A percentile compares a stretch with the other conserved stretches of the same genome.
phyloP scores from a whole-genome alignment of 1,140 invertebrate species.

The Camponotus vicinus region DNA sequence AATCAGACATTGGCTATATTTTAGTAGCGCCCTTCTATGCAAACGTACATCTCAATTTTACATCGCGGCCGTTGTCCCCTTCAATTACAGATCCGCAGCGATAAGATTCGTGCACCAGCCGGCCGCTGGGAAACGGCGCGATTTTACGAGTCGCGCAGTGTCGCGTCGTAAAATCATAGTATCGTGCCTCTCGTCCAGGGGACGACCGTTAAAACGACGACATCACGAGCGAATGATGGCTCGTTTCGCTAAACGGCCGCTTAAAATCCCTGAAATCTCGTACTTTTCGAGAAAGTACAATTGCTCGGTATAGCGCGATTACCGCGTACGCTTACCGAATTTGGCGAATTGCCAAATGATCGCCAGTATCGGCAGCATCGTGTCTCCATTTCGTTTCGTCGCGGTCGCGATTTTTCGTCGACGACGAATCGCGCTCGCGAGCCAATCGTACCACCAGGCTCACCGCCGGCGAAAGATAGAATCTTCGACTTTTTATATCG shows the following conservation, averaged over 20 bases:
- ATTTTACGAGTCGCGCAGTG: constrained; percentile 49
- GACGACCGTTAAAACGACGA: constrained; percentile 22
- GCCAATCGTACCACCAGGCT: constrained; percentile 8
- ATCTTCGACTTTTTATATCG: constrained; percentile 40
- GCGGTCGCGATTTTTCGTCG: constrained; percentile 32
- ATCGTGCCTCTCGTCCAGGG: constrained; percentile 17
- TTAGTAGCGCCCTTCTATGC: neutral
- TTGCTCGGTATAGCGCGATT: constrained; percentile 10
- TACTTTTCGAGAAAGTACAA: too few species aligned
- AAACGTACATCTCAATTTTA: constrained; percentile 32
- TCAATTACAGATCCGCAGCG: constrained; percentile 36
- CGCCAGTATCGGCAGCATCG: too few species aligned
- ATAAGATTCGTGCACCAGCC: constrained; percentile 26
- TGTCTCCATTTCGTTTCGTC: neutral
- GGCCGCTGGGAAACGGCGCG: constrained; percentile 22
- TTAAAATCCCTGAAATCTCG: neutral
- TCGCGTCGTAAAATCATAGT: constrained; percentile 42
- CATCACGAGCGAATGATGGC: constrained; percentile 25
- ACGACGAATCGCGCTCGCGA: constrained; percentile 10
- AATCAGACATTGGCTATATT: constrained; percentile 6
- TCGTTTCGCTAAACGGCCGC: neutral
- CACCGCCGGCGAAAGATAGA: constrained; percentile 29
- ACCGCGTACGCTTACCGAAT: constrained; percentile 17
- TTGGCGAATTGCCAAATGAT: neutral
- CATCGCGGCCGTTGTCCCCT: constrained; percentile 31